Evolutionary conservation across 1,140 invertebrate species (phyloP), one percentile per base, ranked within the genome.

Genomic region (Amyelois transitella): DNA sequence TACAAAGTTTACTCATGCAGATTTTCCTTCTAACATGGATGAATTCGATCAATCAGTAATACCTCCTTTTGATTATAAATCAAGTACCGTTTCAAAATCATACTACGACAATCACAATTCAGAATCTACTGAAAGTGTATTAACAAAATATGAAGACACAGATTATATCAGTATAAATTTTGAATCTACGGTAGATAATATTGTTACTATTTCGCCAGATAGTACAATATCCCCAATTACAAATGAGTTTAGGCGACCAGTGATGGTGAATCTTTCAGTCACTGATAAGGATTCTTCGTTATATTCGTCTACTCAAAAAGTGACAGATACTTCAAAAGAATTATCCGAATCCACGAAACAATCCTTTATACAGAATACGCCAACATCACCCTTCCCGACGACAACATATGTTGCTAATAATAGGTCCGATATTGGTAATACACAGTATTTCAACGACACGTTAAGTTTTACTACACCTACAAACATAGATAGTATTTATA

Each of bases 131-230:
- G 32, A 38, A 14, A 38, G n/a, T 38, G 32, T 38, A 8, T 38
- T 14, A 43, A 55, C 25, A 2, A 49, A 51, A 28, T 22, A 51
- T 49, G 52, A 51, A 18, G 49, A 28, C 21, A 45, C 14, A 19
- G 25, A 48, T 54, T 28, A 6, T 1, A 28, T 6, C 45, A 38
- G 18, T 14, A 57, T 28, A 2, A 43, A 44, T 28, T 51, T 45
- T 28, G 55, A 57, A 44, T 57, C 55, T 19, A 57, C 55, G 17
- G 38, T 52, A n/a, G 50, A 57, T 25, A 51, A 51, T 45, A 17
- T 38, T 18, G 25, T 52, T 1, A 57, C 48, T n/a, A 28, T 51
- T 20, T 28, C 38, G 1, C 43, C 53, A 21, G 45, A 48, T 1
- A 4, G 6, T 48, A 48, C 45, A 7, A 8, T 21, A 10, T 14